Evolutionary conservation across 2,113 vertebrate species (phyloP).

Genomic region (Noctilio leporinus): DNA sequence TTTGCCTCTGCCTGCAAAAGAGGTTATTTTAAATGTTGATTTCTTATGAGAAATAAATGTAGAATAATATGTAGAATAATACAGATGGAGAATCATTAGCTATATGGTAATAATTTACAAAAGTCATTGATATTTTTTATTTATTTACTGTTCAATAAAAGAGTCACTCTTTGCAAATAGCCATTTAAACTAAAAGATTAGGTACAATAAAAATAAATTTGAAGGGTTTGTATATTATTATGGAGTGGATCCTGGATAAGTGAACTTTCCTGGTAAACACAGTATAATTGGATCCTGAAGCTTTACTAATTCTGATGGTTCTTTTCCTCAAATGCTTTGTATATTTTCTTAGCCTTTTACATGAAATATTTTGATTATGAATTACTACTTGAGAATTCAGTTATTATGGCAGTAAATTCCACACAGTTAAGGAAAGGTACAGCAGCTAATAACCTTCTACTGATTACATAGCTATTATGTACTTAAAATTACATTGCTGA

Average conservation of each 20-base stretch:
- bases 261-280: neutral
- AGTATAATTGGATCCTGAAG: neutral
- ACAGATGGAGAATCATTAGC: neutral
- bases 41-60: no score
- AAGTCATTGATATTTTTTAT: neutral
- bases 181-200: neutral
- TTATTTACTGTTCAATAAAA: neutral
- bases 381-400: neutral
- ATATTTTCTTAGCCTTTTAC: neutral
- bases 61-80: neutral
- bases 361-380: neutral
- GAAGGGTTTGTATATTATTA: neutral
- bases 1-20: neutral
- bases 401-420: neutral
- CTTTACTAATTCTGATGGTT: neutral
- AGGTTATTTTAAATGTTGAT: neutral
- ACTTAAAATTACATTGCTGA: neutral
- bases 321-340: neutral
- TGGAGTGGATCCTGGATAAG: neutral
- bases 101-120: neutral
- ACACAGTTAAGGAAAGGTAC: neutral
- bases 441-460: neutral
- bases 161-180: neutral
- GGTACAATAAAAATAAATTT: neutral
- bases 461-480: neutral